Evolutionary conservation across 2,888 invertebrate genomes (phyloP).

Genomic region (Apodemia duryi): DNA sequence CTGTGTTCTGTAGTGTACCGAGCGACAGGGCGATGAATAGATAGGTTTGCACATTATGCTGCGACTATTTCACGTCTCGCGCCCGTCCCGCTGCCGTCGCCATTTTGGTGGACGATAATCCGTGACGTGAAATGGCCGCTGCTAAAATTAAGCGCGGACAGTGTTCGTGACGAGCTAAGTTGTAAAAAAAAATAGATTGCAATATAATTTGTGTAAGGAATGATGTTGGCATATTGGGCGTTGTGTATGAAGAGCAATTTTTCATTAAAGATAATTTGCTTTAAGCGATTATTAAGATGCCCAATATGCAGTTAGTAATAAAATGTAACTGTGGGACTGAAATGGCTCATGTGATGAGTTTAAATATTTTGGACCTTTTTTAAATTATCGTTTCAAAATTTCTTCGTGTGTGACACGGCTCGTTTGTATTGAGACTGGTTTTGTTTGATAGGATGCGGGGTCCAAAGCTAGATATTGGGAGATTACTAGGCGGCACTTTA

Average conservation of each 20-base stretch:
- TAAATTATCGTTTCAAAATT: slow-evolving; percentile 48
- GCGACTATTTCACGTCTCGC: slow-evolving; percentile 34
- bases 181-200: slow-evolving; percentile 68
- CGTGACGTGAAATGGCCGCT: slow-evolving; percentile 35
- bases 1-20: slow-evolving; percentile 76
- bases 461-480: slow-evolving; percentile 5
- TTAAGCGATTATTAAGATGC: slow-evolving; percentile 4
- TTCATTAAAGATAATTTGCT: background rate
- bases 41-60: slow-evolving; percentile 57
- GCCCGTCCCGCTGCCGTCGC: slow-evolving; percentile 26
- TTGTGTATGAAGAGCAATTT: slow-evolving; percentile 61
- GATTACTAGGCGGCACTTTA: background rate
- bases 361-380: slow-evolving; percentile 49
- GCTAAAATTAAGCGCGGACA: slow-evolving; percentile 47
- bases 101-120: slow-evolving; percentile 23
- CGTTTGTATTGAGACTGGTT: slow-evolving; percentile 65
- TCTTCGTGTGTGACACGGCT: slow-evolving; percentile 72
- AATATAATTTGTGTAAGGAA: slow-evolving; percentile 66
- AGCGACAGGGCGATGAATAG: slow-evolving; percentile 68
- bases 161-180: slow-evolving; percentile 57
- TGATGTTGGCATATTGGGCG: slow-evolving; percentile 68
- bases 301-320: slow-evolving; percentile 46
- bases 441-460: slow-evolving; percentile 37
- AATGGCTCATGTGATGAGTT: slow-evolving; percentile 72
- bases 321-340: slow-evolving; percentile 69